Evolutionary conservation across 1,140 invertebrate species (phyloP).

Genomic region (Lineus longissimus): DNA sequence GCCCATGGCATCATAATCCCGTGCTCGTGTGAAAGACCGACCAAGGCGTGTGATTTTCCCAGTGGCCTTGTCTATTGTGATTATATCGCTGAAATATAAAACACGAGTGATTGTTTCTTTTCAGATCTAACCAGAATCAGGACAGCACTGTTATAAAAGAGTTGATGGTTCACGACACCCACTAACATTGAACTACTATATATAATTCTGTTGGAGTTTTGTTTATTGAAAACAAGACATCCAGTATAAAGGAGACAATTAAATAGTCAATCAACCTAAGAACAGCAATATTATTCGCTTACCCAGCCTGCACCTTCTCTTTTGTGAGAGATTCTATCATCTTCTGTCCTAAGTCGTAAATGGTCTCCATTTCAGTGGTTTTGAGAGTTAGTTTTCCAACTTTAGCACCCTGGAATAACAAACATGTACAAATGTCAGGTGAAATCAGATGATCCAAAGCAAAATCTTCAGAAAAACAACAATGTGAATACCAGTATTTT

Average conservation of each 20-base stretch:
- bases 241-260: too few relatives aligned
- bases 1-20: constrained; percentile 97
- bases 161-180: background rate
- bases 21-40: constrained; percentile 87
- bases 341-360: constrained; percentile 97
- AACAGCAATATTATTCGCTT: constrained; percentile 11
- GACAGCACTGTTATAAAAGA: background rate
- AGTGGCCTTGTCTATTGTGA: constrained; percentile 96
- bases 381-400: constrained; percentile 90
- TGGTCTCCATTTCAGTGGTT: constrained; percentile 99
- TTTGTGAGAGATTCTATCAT: constrained; percentile 97
- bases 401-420: constrained; percentile 68
- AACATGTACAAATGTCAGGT: background rate
- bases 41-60: constrained; percentile 95
- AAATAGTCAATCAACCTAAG: background rate
- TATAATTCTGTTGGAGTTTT: too few relatives aligned
- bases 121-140: background rate
- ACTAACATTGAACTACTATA: too few relatives aligned
- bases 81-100: constrained; percentile 73
- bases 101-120: background rate
- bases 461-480: background rate
- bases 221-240: constrained; percentile 7
- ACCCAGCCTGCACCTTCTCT: constrained; percentile 77
- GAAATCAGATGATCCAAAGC: background rate
- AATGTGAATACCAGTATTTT: background rate